These are phyloP conservation scores for Nomada ferruginata DNA, from an alignment of 2,888 invertebrate genomes.

Conservation along the genomic window DNA sequence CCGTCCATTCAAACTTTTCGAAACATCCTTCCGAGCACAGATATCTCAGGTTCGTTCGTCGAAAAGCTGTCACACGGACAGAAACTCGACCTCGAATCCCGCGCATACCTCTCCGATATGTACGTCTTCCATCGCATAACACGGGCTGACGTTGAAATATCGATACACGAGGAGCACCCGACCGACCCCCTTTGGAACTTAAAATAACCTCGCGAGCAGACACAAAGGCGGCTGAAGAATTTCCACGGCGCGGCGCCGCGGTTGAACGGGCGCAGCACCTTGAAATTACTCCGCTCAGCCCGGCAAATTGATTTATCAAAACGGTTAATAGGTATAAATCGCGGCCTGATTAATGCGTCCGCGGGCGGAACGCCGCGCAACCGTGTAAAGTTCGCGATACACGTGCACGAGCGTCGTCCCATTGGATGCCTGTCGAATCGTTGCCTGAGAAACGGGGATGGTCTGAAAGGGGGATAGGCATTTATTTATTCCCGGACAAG, in stretches of 20 bases:
- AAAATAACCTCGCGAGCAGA: slow-evolving; percentile 49
- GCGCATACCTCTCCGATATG: slow-evolving; percentile 4
- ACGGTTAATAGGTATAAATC: slow-evolving; percentile 75
- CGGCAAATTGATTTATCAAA: slow-evolving; percentile 78
- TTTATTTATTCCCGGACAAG: slow-evolving; percentile 66
- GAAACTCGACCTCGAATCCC: slow-evolving; percentile 29
- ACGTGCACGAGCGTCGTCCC: background rate
- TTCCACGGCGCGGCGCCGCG: slow-evolving; percentile 42
- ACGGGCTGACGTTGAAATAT: slow-evolving; percentile 56
- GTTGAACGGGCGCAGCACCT: slow-evolving; percentile 18
- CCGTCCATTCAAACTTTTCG: background rate
- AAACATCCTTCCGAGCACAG: background rate
- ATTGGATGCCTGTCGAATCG: background rate
- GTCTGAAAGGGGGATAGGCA: slow-evolving; percentile 19
- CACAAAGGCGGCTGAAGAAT: slow-evolving; percentile 53
- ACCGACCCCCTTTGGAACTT: slow-evolving; percentile 29
- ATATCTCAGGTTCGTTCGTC: background rate
- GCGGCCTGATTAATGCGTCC: slow-evolving; percentile 73
- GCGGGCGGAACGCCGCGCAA: slow-evolving; percentile 35
- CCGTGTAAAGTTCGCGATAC: slow-evolving; percentile 28
- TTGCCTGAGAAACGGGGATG: background rate
- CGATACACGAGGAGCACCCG: slow-evolving; percentile 32
- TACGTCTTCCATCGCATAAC: slow-evolving; percentile 48
- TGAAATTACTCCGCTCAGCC: slow-evolving; percentile 53
- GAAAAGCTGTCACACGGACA: slow-evolving; percentile 11